phyloP scores from a whole-genome alignment of 1,140 invertebrate species.

The Capitella teleta region DNA sequence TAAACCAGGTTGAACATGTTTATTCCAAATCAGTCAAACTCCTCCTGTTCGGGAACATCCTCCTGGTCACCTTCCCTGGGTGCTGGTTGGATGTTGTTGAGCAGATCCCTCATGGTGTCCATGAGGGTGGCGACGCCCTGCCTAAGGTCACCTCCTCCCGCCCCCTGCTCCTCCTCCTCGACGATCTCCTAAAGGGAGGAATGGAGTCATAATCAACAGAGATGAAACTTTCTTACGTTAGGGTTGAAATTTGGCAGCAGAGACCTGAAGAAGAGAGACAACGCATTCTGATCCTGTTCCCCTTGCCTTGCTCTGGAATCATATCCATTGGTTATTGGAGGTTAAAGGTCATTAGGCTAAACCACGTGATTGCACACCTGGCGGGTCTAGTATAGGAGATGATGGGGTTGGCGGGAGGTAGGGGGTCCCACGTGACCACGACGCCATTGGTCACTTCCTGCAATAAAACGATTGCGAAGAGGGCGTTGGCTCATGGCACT shows the following conservation, averaged over 20 bases:
- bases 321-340: neutral
- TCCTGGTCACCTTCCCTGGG: constrained; percentile 37
- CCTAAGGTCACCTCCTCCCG: constrained; percentile 45
- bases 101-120: constrained; percentile 60
- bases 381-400: too few relatives aligned
- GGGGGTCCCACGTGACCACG: too few relatives aligned
- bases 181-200: too few relatives aligned
- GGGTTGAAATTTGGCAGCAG: constrained; percentile 51
- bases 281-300: constrained; percentile 1
- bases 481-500: too few relatives aligned
- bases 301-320: neutral
- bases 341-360: too few relatives aligned
- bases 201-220: too few relatives aligned
- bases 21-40: neutral
- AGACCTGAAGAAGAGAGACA: constrained; percentile 55
- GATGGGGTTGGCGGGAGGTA: too few relatives aligned
- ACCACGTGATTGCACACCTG: too few relatives aligned
- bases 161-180: constrained; percentile 23
- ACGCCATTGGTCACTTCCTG: too few relatives aligned
- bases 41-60: constrained; percentile 7
- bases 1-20: neutral
- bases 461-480: too few relatives aligned
- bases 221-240: too few relatives aligned
- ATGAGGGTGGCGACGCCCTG: constrained; percentile 54
- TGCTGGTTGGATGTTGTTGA: constrained; percentile 51